Conservation (phyloP, 2,797 vertebrate genomes). For the Macroramphosus scolopax region DNA sequence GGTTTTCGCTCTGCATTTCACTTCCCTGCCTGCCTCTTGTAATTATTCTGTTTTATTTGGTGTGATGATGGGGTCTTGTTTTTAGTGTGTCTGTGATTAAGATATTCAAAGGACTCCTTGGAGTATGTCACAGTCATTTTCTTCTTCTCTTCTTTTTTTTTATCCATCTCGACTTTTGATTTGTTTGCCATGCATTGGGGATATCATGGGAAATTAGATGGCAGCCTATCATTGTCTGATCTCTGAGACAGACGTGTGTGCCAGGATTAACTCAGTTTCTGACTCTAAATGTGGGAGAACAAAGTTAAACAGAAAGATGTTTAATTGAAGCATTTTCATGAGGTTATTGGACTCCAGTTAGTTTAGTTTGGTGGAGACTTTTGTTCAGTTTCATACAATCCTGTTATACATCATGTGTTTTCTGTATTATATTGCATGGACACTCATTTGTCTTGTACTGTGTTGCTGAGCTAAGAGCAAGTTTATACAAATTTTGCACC, state of each 20-base stretch:
- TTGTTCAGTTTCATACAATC: no score
- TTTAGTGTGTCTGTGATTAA: conserved; percentile 99
- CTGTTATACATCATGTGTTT: no score
- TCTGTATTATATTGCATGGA: no score
- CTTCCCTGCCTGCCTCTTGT: conserved; percentile 86
- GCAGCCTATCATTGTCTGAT: conserved; percentile 67
- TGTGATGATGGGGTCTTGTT: conserved; percentile 91
- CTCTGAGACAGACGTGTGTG: conserved; percentile 46
- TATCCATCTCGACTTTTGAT: conserved; percentile 74
- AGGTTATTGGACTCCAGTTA: not conserved
- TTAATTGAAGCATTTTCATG: not conserved
- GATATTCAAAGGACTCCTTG: conserved; percentile 95
- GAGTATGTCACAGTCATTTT: conserved; percentile 74
- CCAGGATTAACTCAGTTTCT: conserved; percentile 41
- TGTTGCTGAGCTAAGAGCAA: no score
- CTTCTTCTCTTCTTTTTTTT: conserved; percentile 43
- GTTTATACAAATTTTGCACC: no score
- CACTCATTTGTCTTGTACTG: no score
- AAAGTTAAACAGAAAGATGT: conserved; percentile 13
- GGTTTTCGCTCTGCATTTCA: conserved; percentile 96
- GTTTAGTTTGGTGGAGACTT: no score
- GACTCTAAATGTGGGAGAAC: conserved; percentile 5
- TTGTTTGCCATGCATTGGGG: conserved; percentile 65
- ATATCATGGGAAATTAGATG: conserved; percentile 66
- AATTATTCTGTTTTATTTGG: conserved; percentile 87